Percentiles rank a stretch among this genome's conserved stretches.
Conservation (phyloP, 2,888 invertebrate genomes). For the Clivina fossor region DNA sequence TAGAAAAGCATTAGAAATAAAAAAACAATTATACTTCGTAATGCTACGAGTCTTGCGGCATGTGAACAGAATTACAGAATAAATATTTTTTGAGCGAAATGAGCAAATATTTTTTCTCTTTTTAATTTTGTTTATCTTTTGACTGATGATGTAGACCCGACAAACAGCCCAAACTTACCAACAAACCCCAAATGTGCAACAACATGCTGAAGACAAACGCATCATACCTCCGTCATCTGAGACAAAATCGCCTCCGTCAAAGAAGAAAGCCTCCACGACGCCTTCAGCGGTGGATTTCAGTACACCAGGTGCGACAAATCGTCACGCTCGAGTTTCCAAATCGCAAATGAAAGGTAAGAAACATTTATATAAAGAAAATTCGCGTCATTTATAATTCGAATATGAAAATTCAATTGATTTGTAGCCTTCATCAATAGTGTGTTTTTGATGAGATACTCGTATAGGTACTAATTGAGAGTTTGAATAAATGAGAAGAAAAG, state of each 20-base stretch:
- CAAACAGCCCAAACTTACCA: slow-evolving; percentile 25
- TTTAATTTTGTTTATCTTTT: no score
- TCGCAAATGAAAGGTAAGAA: slow-evolving; percentile 78
- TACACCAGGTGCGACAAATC: slow-evolving; percentile 41
- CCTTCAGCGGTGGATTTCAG: slow-evolving; percentile 37
- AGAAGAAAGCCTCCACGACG: slow-evolving; percentile 4
- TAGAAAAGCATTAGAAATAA: no score
- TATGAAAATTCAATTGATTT: no score
- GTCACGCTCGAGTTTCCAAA: slow-evolving; percentile 59
- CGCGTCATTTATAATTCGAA: neutral
- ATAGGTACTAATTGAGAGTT: no score
- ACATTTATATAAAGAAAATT: slow-evolving; percentile 1
- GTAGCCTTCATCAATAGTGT: no score
- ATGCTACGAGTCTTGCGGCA: no score
- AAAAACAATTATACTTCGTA: no score
- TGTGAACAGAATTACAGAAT: no score
- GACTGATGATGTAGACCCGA: slow-evolving; percentile 31
- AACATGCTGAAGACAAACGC: slow-evolving; percentile 33
- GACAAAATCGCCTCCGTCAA: slow-evolving; percentile 10
- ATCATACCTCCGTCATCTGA: slow-evolving; percentile 34
- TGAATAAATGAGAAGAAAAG: no score
- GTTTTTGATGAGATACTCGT: no score
- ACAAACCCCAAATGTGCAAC: slow-evolving; percentile 28
- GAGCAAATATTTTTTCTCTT: no score
- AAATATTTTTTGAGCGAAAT: no score